Percentiles rank a stretch among this genome's conserved stretches.
Evolutionary conservation across 2,888 invertebrate species (phyloP).

Genomic region (Polylopha cassiicola): DNA sequence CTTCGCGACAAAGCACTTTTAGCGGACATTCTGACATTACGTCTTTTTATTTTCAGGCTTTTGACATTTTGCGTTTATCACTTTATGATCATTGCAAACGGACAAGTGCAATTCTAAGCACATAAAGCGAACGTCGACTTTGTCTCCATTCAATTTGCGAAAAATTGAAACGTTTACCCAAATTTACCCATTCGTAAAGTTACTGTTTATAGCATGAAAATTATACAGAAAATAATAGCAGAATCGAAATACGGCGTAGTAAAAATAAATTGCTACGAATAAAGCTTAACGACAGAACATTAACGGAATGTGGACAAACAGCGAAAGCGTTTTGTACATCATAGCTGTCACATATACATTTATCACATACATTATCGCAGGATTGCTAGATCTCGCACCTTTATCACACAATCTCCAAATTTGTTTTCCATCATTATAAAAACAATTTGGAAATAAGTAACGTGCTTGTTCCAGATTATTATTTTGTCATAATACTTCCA

Average conservation of each 20-base stretch:
- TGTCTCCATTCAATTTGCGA: too few relatives aligned
- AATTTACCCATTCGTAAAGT: conserved; percentile 17
- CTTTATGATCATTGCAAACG: too few relatives aligned
- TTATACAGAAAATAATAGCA: conserved; percentile 17
- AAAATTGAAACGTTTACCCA: too few relatives aligned
- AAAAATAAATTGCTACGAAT: conserved; percentile 20
- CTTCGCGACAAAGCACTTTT: too few relatives aligned
- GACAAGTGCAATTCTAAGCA: too few relatives aligned
- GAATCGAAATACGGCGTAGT: conserved; percentile 14
- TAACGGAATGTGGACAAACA: conserved; percentile 28
- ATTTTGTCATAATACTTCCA: too few relatives aligned
- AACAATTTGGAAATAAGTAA: too few relatives aligned
- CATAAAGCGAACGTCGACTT: too few relatives aligned
- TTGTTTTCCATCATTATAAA: not conserved
- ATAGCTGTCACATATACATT: conserved; percentile 44
- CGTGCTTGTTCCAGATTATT: too few relatives aligned
- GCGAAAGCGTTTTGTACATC: conserved; percentile 44
- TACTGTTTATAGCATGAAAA: conserved; percentile 16
- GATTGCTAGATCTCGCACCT: conserved; percentile 5
- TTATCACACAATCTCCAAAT: not conserved
- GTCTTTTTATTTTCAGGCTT: not conserved
- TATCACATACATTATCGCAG: not conserved
- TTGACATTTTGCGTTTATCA: too few relatives aligned
- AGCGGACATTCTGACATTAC: too few relatives aligned
- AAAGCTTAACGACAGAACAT: conserved; percentile 22